Base-by-base conservation (phyloP, 1,140 invertebrate species). In the Sipha flava region DNA sequence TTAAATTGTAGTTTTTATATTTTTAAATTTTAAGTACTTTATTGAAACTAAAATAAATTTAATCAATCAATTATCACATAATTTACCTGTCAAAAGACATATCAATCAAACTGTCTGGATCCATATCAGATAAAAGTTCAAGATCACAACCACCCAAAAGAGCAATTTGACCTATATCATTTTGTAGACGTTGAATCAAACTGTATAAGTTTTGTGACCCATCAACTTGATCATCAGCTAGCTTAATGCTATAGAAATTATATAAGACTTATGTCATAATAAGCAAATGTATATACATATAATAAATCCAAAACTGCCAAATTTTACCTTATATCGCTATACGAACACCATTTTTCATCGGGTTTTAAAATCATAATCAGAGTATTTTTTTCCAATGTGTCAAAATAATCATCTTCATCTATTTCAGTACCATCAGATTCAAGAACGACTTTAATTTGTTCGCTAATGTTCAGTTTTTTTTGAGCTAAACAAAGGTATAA, bases 331-430 rank as follows among this genome's bases (percentile, higher is more conserved):
- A 77, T 77, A 40, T 40, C 52, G n/a, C 31, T 54, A 21, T 77
- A 77, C 18, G 81, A 82, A 31, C 73, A 73, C 84, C 84, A 84
- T 47, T 82, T 82, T 73, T 84, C 81, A 75, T 82, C 81, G 9
- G 59, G 26, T 54, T 80, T 89, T 29, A 95, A 87, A 9, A 94
- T 88, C 91, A 95, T 94, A 81, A 95, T 87, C 83, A 89, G 91
- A 9, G 93, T 94, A 83, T 95, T 92, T 80, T 89, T 90, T 83
- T 95, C 92, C 70, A 95, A 86, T 1, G 93, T 95, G 45, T 90
- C 91, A 85, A 95, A 95, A 85, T 94, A 95, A 84, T 94, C 93
- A 85, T 95, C 92, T 83, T 94, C 93, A 82, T 95, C 94, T 45
- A 95, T 92, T 88, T 95, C 94, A 1, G 94, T 95, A 84, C 89